These are phyloP conservation scores for Ceraclea dissimilis DNA, from an alignment of 2,888 invertebrate species.

Conservation along the genomic window DNA sequence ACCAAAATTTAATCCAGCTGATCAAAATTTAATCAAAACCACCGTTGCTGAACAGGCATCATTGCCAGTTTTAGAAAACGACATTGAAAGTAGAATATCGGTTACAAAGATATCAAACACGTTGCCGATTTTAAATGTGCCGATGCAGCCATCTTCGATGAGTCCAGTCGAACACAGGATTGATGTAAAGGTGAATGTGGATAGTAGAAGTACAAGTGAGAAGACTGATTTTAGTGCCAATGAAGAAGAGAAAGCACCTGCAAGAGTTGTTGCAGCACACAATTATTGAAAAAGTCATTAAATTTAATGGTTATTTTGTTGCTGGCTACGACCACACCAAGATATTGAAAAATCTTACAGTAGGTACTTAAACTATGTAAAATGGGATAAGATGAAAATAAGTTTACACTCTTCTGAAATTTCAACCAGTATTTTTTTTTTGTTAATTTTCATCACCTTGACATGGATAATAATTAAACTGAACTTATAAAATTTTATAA, in stretches of 20 bases:
- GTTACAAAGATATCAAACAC: constrained; percentile 48
- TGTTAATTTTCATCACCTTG: too few relatives aligned
- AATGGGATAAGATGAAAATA: too few relatives aligned
- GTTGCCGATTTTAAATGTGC: constrained; percentile 10
- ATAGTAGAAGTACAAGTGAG: constrained; percentile 18
- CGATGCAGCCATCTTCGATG: constrained; percentile 29
- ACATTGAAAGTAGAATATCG: constrained; percentile 47
- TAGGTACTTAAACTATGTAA: too few relatives aligned
- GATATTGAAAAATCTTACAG: too few relatives aligned
- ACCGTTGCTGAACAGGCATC: constrained; percentile 6
- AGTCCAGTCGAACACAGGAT: constrained; percentile 33
- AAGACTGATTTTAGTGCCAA: constrained; percentile 4
- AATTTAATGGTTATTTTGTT: too few relatives aligned
- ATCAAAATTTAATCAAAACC: background rate
- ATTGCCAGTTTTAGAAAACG: constrained; percentile 36
- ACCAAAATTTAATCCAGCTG: background rate
- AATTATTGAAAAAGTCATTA: too few relatives aligned
- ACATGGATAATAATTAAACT: too few relatives aligned
- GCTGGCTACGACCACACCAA: too few relatives aligned
- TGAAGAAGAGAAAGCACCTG: background rate
- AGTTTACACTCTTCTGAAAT: too few relatives aligned
- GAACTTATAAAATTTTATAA: too few relatives aligned
- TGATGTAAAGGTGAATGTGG: constrained; percentile 23
- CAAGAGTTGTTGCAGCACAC: too few relatives aligned
- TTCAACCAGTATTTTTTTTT: too few relatives aligned